Evolutionary conservation across 1,140 invertebrate species (phyloP).

Genomic region (Aplysia californica): DNA sequence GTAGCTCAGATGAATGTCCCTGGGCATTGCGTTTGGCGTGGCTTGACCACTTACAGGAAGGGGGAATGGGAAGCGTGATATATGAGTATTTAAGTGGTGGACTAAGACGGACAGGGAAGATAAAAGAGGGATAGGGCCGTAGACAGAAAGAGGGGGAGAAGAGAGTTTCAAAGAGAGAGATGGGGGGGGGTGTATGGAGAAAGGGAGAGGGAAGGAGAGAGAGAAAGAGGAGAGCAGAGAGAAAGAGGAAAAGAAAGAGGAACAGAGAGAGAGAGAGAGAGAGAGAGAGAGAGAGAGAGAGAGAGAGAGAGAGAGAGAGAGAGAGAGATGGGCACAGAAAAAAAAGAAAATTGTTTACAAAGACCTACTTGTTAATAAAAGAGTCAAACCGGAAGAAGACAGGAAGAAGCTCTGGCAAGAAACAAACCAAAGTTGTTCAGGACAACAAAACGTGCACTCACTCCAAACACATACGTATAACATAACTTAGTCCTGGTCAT

Average conservation of each 20-base stretch:
- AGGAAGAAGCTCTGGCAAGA: too few species aligned
- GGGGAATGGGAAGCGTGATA: not conserved
- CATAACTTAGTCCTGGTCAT: too few species aligned
- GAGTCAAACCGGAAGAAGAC: too few species aligned
- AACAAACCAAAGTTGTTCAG: too few species aligned
- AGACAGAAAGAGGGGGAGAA: not conserved
- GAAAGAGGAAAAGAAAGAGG: not conserved
- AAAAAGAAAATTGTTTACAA: not conserved
- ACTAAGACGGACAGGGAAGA: too few species aligned
- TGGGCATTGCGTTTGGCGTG: not conserved
- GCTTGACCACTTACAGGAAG: not conserved
- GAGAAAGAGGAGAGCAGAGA: not conserved
- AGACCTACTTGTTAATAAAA: too few species aligned
- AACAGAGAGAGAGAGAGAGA: not conserved
- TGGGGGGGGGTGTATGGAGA: not conserved
- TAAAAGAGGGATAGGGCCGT: not conserved
- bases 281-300: not conserved
- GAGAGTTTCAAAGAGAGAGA: not conserved
- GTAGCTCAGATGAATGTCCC: not conserved
- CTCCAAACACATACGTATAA: too few species aligned
- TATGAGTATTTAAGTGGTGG: too few species aligned
- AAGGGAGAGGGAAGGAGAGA: not conserved
- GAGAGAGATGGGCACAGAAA: too few species aligned
- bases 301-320: not conserved
- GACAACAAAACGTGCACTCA: too few species aligned